Conservation (phyloP, 2,113 vertebrate species). For the Saccopteryx bilineata region DNA sequence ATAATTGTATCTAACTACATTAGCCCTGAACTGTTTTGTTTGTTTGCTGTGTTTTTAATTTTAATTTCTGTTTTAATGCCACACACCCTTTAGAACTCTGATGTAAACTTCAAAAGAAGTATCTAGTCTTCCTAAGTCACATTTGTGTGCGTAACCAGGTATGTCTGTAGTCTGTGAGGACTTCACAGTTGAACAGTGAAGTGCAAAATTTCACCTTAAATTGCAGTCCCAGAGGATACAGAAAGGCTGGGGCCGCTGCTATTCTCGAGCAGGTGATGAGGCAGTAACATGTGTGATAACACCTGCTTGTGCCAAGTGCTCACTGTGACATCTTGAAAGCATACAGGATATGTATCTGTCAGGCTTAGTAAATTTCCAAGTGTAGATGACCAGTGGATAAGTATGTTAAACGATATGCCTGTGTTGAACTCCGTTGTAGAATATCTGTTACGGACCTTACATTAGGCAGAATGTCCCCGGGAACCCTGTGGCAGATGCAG, state of each 20-base stretch:
- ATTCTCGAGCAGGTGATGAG: conserved; percentile 13
- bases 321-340: not conserved
- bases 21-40: not conserved
- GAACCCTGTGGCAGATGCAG: conserved; percentile 58
- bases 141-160: not conserved
- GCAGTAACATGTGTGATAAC: not conserved
- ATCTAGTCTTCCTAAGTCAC: conserved; percentile 5
- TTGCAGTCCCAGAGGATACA: conserved; percentile 1
- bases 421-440: conserved; percentile 67
- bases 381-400: conserved; percentile 69
- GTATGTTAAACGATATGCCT: conserved; percentile 67
- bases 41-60: not conserved
- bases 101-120: not conserved
- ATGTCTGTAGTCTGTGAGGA: not conserved
- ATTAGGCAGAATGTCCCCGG: conserved; percentile 57
- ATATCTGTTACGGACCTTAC: conserved; percentile 65
- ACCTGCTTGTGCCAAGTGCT: not conserved
- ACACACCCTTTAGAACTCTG: not conserved
- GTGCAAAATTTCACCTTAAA: not conserved
- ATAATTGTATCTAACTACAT: not conserved
- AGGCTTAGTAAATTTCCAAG: not conserved
- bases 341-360: not conserved
- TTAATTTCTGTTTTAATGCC: conserved; percentile 31
- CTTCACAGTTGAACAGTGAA: not conserved
- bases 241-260: not conserved